Evolutionary conservation across 2,113 vertebrate genomes (phyloP).

Genomic region (Osmerus mordax): DNA sequence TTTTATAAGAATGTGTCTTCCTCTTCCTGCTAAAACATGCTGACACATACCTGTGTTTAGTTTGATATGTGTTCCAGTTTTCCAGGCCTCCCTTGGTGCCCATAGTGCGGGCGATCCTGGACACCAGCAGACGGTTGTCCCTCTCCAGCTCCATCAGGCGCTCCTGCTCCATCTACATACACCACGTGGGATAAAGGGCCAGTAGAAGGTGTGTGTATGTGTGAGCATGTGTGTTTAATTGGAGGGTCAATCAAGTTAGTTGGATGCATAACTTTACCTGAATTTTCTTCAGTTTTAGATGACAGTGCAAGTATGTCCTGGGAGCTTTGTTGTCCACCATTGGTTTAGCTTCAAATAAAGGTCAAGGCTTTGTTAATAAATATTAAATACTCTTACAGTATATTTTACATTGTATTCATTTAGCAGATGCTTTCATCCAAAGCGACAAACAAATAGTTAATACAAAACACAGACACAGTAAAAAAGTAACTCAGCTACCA

Average conservation of each 20-base stretch:
- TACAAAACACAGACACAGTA: too few species aligned
- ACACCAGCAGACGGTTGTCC: slow-evolving; percentile 23
- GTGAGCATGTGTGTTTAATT: too few species aligned
- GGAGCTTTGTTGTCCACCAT: slow-evolving; percentile 27
- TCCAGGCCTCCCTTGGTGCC: slow-evolving; percentile 23
- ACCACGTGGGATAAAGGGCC: neutral
- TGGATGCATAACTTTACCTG: slow-evolving; percentile 15
- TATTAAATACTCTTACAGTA: too few species aligned
- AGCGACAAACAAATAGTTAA: too few species aligned
- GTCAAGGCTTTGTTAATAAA: too few species aligned
- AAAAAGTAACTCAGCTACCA: too few species aligned
- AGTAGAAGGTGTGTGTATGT: neutral
- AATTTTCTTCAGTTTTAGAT: slow-evolving; percentile 36
- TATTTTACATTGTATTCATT: too few species aligned
- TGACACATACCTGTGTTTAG: slow-evolving; percentile 14
- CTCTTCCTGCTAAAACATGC: neutral
- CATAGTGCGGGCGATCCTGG: slow-evolving; percentile 18
- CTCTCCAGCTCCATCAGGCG: slow-evolving; percentile 27
- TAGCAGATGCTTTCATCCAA: too few species aligned
- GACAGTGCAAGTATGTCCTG: slow-evolving; percentile 25
- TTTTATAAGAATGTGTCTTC: neutral
- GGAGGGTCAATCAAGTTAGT: too few species aligned
- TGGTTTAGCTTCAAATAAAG: slow-evolving; percentile 17
- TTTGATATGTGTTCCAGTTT: slow-evolving; percentile 30
- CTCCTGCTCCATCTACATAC: slow-evolving; percentile 29